phyloP scores from a whole-genome alignment of 2,113 vertebrate genomes.

The Nipponia nippon region DNA sequence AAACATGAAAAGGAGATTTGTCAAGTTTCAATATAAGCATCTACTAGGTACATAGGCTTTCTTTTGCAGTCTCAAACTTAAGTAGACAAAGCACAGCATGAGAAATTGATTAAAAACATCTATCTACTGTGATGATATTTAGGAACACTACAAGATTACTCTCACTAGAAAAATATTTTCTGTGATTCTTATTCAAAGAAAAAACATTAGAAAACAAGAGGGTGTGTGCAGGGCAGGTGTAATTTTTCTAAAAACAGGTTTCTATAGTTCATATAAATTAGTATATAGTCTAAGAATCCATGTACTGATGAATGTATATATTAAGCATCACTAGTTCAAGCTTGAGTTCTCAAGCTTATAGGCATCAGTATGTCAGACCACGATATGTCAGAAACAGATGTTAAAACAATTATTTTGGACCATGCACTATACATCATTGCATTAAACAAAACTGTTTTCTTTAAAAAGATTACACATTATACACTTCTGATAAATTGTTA shows the following conservation, averaged over 20 bases:
- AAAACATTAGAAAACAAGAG: not conserved
- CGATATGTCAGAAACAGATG: not conserved
- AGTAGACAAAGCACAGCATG: not conserved
- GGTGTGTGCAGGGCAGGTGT: accelerated
- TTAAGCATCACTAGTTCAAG: not conserved
- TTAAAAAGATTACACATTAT: not conserved
- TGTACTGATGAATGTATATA: not conserved
- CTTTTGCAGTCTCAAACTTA: not conserved
- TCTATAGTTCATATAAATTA: not conserved
- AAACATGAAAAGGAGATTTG: not conserved
- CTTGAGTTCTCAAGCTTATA: not conserved
- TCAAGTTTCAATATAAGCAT: not conserved
- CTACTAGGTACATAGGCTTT: not conserved
- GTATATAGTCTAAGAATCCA: not conserved
- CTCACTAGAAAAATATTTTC: not conserved
- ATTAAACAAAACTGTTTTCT: not conserved
- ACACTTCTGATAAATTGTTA: not conserved
- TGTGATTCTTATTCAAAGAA: not conserved
- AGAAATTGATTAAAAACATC: not conserved
- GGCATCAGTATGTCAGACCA: not conserved
- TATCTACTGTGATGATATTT: not conserved
- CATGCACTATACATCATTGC: accelerated
- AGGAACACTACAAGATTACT: not conserved
- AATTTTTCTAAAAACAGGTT: not conserved
- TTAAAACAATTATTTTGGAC: not conserved